Conservation (phyloP, 2,113 vertebrate genomes). For the Rhea americana region DNA sequence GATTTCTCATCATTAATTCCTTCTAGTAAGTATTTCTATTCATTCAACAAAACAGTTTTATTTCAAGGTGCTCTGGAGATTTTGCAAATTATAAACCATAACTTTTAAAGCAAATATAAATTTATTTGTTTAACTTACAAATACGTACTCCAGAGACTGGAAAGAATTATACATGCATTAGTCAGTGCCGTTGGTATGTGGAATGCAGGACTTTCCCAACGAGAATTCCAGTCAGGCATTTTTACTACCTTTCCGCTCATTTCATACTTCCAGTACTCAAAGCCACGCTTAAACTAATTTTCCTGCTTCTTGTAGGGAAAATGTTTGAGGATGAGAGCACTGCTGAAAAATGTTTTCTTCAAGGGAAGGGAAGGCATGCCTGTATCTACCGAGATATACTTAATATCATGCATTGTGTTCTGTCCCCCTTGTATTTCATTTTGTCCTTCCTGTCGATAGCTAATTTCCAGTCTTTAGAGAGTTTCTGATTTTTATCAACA, state of each 20-base stretch:
- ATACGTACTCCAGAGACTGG: neutral
- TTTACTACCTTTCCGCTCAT: neutral
- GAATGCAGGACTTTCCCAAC: neutral
- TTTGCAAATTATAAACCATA: neutral
- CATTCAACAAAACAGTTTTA: neutral
- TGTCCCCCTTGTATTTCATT: neutral
- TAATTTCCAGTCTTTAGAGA: neutral
- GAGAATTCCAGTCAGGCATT: neutral
- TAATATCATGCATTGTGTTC: neutral
- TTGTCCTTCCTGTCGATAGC: neutral
- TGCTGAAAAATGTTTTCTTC: neutral
- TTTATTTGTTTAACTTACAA: neutral
- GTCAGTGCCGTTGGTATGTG: accelerated
- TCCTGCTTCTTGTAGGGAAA: neutral
- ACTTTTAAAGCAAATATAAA: neutral
- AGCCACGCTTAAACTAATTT: neutral
- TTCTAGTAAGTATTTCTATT: neutral
- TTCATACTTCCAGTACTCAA: neutral
- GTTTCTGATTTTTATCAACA: neutral
- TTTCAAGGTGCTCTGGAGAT: neutral
- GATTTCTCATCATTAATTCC: neutral
- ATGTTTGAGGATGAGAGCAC: accelerated
- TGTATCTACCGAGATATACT: neutral
- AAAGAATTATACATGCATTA: neutral
- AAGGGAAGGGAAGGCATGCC: neutral